Base-by-base conservation (phyloP, 2,797 vertebrate genomes). In the Enteromius viviparus region DNA sequence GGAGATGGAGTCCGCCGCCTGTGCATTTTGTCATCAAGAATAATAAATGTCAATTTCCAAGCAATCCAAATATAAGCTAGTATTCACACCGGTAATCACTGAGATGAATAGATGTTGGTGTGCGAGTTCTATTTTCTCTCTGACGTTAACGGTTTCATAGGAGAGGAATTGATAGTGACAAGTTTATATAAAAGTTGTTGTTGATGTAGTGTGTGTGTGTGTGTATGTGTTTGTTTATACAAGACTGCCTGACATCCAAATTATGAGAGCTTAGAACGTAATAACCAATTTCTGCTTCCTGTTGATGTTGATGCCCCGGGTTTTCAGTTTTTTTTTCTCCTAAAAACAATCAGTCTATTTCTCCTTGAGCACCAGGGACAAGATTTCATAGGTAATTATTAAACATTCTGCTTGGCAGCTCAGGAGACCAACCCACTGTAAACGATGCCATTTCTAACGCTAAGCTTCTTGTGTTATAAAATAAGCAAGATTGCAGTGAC, bases 41-140 rank as follows among this genome's bases (percentile, higher is more conserved):
- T 83, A 77, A 83, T 83, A 83, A 62, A 83, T 78, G 75, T 83
- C 74, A 83, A 70, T 83, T 83, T 78, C 75, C 65, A 83, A 77
- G 51, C 19, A 62, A 83, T 83, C 74, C 40, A 83, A 71, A 60
- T 78, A 47, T 77, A 66, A 70, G 51, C 65, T 26, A 66, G 74
- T 60, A 55, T 70, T 55, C 74, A 77, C 65, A 58, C 19, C 0
- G 37, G 74, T 49, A 70, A 62, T 77, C 64, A 49, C 14, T 8
- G 64, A 83, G 81, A 78, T 83, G n/a, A 78, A 83, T 83, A 49
- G 51, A 60, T 45, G 17, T 70, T 37, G 21, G 64, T 55, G 40
- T 34, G 65, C 29, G 1, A 83, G 49, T 51, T 78, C 42, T 77
- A 37, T 62, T 70, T 83, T 62, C 53, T 37, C 29, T 68, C 51